phyloP scores from a whole-genome alignment of 2,888 invertebrate genomes.

The Hydrotaea cyrtoneurina region DNA sequence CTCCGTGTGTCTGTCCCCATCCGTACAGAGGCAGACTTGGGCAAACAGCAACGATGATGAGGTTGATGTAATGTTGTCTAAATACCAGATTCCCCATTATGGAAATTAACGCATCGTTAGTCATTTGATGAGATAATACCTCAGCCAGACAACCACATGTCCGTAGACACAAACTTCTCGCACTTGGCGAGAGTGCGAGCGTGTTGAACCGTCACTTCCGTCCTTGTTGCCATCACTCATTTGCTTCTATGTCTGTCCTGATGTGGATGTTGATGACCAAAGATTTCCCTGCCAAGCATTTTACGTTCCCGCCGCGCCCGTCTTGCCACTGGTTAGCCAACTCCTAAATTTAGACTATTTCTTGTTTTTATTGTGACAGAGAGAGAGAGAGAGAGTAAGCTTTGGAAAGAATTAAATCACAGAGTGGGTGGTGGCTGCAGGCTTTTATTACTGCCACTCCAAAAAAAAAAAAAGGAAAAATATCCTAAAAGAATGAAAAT shows the following conservation, averaged over 20 bases:
- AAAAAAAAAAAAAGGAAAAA: slow-evolving; percentile 2
- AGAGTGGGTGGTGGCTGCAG: slow-evolving; percentile 23
- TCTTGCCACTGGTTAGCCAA: not conserved
- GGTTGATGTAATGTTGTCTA: slow-evolving; percentile 62
- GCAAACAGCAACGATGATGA: not conserved
- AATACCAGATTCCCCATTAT: slow-evolving; percentile 71
- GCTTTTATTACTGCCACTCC: not conserved
- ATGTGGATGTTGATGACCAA: slow-evolving; percentile 2
- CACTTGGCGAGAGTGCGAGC: not conserved
- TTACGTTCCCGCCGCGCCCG: not conserved
- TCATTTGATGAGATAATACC: slow-evolving; percentile 75
- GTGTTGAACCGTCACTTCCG: slow-evolving; percentile 56
- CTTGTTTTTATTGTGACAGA: not conserved
- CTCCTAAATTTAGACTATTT: not conserved
- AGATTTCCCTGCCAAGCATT: not conserved
- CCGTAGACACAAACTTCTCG: slow-evolving; percentile 45
- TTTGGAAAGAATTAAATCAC: slow-evolving; percentile 54
- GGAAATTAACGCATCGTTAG: slow-evolving; percentile 77
- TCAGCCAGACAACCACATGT: slow-evolving; percentile 71
- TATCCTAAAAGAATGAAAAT: slow-evolving; percentile 20
- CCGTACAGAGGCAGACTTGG: not conserved
- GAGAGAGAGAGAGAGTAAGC: no score
- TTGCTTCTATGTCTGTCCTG: slow-evolving; percentile 32
- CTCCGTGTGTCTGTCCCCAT: not conserved
- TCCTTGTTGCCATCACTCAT: slow-evolving; percentile 47